Evolutionary conservation across 2,113 vertebrate genomes (phyloP).

Genomic region (Labeo catla): DNA sequence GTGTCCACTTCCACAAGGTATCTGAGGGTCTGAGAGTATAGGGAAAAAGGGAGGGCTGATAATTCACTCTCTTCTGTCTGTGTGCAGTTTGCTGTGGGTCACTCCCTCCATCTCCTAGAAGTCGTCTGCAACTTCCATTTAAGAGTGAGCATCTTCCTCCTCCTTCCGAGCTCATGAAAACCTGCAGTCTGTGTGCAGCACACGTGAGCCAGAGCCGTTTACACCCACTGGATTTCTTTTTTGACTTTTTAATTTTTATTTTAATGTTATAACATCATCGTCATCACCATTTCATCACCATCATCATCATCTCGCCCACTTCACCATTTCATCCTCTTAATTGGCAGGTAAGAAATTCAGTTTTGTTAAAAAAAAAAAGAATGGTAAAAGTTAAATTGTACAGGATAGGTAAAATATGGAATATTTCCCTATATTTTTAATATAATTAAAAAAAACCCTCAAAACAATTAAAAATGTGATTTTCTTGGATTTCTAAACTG

Average conservation of each 20-base stretch:
- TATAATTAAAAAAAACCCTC: neutral
- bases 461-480: neutral
- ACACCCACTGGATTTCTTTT: neutral
- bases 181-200: neutral
- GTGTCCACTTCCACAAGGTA: slow-evolving; percentile 11
- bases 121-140: neutral
- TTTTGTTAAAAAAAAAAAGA: neutral
- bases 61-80: slow-evolving; percentile 21
- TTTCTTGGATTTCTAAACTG: neutral
- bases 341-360: slow-evolving; percentile 19
- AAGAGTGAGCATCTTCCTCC: neutral
- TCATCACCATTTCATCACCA: slow-evolving; percentile 40
- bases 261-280: slow-evolving; percentile 9
- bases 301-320: slow-evolving; percentile 40
- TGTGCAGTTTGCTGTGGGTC: slow-evolving; percentile 12
- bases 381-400: neutral
- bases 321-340: slow-evolving; percentile 14
- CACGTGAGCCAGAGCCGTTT: neutral
- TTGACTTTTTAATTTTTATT: neutral
- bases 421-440: neutral
- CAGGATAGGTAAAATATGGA: neutral
- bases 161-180: neutral
- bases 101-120: slow-evolving; percentile 35
- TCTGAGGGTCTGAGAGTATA: slow-evolving; percentile 1
- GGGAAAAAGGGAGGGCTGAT: neutral